phyloP scores from a whole-genome alignment of 1,140 invertebrate species.

The Pogonus chalceus region DNA sequence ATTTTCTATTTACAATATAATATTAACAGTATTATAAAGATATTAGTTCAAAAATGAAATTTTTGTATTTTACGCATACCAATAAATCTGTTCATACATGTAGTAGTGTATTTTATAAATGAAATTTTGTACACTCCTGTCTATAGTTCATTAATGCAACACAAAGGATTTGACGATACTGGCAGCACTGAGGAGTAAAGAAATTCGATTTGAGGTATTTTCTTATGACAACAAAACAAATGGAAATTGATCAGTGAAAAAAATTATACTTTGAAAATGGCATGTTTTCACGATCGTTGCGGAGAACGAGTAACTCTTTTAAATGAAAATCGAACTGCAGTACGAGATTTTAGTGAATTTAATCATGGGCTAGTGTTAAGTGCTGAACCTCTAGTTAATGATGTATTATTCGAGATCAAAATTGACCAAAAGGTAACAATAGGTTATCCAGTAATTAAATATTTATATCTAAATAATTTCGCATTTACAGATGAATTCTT shows the following conservation, averaged over 20 bases:
- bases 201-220: too few species aligned
- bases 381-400: conserved; percentile 66
- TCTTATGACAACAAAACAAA: conserved; percentile 4
- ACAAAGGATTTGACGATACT: too few species aligned
- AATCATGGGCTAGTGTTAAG: conserved; percentile 81
- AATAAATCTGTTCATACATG: too few species aligned
- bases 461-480: conserved; percentile 4
- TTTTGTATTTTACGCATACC: too few species aligned
- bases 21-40: too few species aligned
- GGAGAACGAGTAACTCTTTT: conserved; percentile 68
- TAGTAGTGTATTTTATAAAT: too few species aligned
- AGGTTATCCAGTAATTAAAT: conserved; percentile 14
- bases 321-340: conserved; percentile 72
- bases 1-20: too few species aligned
- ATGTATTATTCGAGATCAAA: conserved; percentile 78
- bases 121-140: too few species aligned
- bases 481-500: conserved; percentile 54
- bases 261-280: conserved; percentile 17
- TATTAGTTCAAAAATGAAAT: too few species aligned
- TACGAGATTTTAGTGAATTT: conserved; percentile 66
- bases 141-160: too few species aligned
- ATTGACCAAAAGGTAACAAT: conserved; percentile 73
- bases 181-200: too few species aligned
- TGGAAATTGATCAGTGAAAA: background rate
- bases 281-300: conserved; percentile 67